These are phyloP conservation scores for Ceratitis capitata DNA, from an alignment of 1,140 invertebrate genomes.

Conservation along the genomic window DNA sequence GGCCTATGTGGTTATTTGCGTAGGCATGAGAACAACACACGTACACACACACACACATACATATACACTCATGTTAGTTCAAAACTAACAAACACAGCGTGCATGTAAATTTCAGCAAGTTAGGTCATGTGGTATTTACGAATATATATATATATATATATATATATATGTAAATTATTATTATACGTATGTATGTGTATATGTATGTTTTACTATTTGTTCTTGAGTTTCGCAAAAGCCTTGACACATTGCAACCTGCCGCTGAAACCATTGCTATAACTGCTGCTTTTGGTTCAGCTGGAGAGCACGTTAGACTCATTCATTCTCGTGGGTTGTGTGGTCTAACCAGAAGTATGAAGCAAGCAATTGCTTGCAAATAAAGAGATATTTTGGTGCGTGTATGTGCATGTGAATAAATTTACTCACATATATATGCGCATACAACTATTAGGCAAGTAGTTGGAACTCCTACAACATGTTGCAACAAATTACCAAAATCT, in stretches of 20 bases:
- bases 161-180: neutral
- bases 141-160: neutral
- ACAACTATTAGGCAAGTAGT: neutral
- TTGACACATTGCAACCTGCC: conserved; percentile 18
- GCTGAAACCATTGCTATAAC: too few relatives aligned
- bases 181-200: neutral
- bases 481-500: neutral
- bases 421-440: neutral
- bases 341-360: neutral
- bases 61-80: too few relatives aligned
- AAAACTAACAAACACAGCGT: neutral
- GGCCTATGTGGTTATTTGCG: neutral
- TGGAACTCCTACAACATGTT: neutral
- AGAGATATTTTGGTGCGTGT: neutral
- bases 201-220: neutral
- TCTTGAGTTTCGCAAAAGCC: neutral
- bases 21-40: too few relatives aligned
- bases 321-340: neutral
- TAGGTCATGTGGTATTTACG: neutral
- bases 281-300: too few relatives aligned
- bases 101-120: neutral
- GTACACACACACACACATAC: conserved; percentile 7
- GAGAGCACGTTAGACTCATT: neutral
- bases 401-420: neutral
- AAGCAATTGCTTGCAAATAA: neutral